Conservation (phyloP, 2,888 invertebrate genomes). For the Petrolisthes cinctipes region DNA sequence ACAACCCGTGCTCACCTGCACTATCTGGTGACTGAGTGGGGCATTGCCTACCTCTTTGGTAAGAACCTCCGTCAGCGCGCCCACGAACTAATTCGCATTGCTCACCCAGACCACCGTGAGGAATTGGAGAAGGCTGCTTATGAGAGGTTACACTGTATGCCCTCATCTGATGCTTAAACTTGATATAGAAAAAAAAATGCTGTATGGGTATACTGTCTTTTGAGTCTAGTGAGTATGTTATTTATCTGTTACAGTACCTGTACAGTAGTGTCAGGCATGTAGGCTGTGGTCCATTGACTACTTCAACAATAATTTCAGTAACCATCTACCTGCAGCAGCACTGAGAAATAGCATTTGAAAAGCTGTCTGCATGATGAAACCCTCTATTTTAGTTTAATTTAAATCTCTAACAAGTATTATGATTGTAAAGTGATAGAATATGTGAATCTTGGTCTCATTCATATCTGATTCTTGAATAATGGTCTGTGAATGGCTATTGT, state of each 20-base stretch:
- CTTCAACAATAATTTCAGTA: no score
- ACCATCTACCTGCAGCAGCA: no score
- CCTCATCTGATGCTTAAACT: slow-evolving; percentile 72
- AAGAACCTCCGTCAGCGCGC: slow-evolving; percentile 90
- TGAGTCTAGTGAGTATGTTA: background rate
- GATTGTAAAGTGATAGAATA: no score
- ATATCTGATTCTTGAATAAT: no score
- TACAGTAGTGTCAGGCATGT: background rate
- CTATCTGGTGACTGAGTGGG: slow-evolving; percentile 93
- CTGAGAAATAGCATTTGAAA: no score
- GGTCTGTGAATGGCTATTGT: no score
- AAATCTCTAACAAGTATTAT: no score
- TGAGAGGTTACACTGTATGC: slow-evolving; percentile 85
- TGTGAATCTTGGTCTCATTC: no score
- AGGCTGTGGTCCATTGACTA: no score
- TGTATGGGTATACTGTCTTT: background rate
- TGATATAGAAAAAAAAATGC: background rate
- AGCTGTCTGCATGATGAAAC: no score
- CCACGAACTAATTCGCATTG: slow-evolving; percentile 86
- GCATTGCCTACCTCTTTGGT: slow-evolving; percentile 90
- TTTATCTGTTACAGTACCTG: background rate
- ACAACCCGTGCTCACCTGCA: slow-evolving; percentile 92
- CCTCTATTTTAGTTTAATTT: no score
- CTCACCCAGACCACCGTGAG: slow-evolving; percentile 90
- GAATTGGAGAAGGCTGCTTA: slow-evolving; percentile 87